Evolutionary conservation across 2,113 vertebrate species (phyloP).

Genomic region (Eretmochelys imbricata): DNA sequence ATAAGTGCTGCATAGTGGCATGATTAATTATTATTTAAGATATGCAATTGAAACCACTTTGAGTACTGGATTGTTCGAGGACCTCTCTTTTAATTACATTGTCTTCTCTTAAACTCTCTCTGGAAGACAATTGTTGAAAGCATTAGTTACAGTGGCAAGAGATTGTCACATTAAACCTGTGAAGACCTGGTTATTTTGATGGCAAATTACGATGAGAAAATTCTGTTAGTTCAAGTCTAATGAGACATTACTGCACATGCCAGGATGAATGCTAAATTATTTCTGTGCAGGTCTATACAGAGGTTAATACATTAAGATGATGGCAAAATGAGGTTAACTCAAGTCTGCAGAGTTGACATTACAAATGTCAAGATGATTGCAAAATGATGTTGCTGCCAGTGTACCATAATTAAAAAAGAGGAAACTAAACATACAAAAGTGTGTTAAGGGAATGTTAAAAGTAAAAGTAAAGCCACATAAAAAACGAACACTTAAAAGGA

Average conservation of each 20-base stretch:
- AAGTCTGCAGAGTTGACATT: constrained; percentile 52
- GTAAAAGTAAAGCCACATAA: constrained; percentile 1
- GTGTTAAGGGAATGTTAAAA: constrained; percentile 21
- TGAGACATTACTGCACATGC: constrained; percentile 62
- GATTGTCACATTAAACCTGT: constrained; percentile 61
- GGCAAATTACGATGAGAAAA: constrained; percentile 72
- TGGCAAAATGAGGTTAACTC: constrained; percentile 65
- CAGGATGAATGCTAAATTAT: constrained; percentile 70
- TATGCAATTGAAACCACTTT: constrained; percentile 15
- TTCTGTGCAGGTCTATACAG: constrained; percentile 10
- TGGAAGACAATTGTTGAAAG: constrained; percentile 51
- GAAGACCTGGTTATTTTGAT: constrained; percentile 66
- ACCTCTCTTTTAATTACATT: constrained; percentile 56
- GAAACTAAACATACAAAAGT: constrained; percentile 27
- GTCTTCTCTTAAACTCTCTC: constrained; percentile 44
- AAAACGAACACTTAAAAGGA: background rate
- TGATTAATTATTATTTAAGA: constrained; percentile 39
- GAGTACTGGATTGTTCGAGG: constrained; percentile 15
- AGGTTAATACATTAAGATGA: constrained; percentile 66
- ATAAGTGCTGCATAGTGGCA: background rate
- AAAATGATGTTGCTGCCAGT: constrained; percentile 52
- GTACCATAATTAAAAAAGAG: constrained; percentile 57
- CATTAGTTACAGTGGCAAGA: constrained; percentile 53
- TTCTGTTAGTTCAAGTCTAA: constrained; percentile 74
- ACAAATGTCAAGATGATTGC: constrained; percentile 60